Base-by-base conservation (phyloP, 2,888 invertebrate genomes). In the Drosophila falleni region DNA sequence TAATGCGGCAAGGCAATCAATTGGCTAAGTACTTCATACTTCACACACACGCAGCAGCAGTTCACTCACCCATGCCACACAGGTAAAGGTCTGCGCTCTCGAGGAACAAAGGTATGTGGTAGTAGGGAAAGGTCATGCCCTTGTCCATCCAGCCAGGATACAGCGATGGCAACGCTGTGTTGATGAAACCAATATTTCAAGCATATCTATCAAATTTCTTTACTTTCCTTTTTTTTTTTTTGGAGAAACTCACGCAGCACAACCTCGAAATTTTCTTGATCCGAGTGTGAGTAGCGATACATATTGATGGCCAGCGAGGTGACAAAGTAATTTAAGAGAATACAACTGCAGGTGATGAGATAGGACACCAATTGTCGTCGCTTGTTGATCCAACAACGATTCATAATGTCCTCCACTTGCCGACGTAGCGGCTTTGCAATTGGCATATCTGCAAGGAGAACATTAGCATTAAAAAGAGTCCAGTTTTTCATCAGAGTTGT, bases 111-210 rank as follows among this genome's bases (percentile, higher is more conserved):
- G 89, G 76, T 4, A 91, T 53, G 1, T 77, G 62, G 42, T 87
- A 91, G 62, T 91, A 90, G 2, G 91, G 92, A 59, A 85, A 82
- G 1, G 78, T 29, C 61, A 90, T 72, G 29, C 90, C 87, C 61
- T 89, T 84, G 35, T 80, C 60, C 58, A 78, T 81, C 90, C 92
- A 91, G 5, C 71, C 51, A 1, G 91, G 89, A 71, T 89, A 92
- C 0, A 88, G 15, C 0, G 80, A 47, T 0, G 91, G 85, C 42
- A 80, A 49, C 5, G 91, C 91, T 92, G 10, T 92, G 10, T 9
- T 73, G 54, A 16, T 13, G 8, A 16, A 8, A 31, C 2, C 3
- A 15, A 44, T 11, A 35, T 46, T 10, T 33, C 56, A 16, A 60
- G 4, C 47, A 33, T 10, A 10, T n/a, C 33, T 23, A 8, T 11